Base-by-base conservation (phyloP, 2,113 vertebrate genomes). In the Sander lucioperca region DNA sequence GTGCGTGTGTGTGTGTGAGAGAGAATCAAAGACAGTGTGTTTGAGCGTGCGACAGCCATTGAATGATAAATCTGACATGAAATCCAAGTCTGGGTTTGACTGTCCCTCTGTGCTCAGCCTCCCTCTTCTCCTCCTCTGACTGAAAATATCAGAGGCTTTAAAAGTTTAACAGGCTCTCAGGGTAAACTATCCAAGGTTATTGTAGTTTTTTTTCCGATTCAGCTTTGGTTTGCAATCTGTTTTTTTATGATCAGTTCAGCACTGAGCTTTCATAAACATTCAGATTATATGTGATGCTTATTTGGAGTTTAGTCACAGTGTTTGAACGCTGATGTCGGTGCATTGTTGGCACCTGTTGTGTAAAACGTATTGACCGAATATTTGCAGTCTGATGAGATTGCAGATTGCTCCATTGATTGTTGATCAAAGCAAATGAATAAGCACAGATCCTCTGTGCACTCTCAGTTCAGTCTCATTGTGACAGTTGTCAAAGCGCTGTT, bases 51-150 rank as follows among this genome's bases (percentile, higher is more conserved):
- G 13, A 56, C 80, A 6, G 51, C 58, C 5, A 12, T 11, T 63
- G 80, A 80, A 73, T 83, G 72, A 80, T 76, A 76, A 80, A 62
- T 76, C 5, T 13, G 61, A 83, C 72, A 75, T 82, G 71, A 85
- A 79, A 82, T 82, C 86, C 43, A 36, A 62, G 64, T 69, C 33
- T 23, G 48, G 23, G 62, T 80, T 72, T 57, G 71, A 57, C 74
- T n/a, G 65, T 76, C 74, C 77, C 74, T 65, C 84, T 84, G 84
- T n/a, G 51, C 81, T 74, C 47, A 0, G 39, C 43, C 10, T 48
- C 7, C 4, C 59, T 66, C 50, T 3, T 58, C 64, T 33, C 61
- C 54, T 67, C 25, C 76, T 80, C 64, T 6, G 11, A 33, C 4
- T 73, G 70, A 72, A 73, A 71, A 84, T 48, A 83, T 80, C 76